Percentiles rank a stretch among this genome's conserved stretches.
These are phyloP conservation scores for Lampris incognitus DNA, from an alignment of 2,113 vertebrate species.

Conservation along the genomic window DNA sequence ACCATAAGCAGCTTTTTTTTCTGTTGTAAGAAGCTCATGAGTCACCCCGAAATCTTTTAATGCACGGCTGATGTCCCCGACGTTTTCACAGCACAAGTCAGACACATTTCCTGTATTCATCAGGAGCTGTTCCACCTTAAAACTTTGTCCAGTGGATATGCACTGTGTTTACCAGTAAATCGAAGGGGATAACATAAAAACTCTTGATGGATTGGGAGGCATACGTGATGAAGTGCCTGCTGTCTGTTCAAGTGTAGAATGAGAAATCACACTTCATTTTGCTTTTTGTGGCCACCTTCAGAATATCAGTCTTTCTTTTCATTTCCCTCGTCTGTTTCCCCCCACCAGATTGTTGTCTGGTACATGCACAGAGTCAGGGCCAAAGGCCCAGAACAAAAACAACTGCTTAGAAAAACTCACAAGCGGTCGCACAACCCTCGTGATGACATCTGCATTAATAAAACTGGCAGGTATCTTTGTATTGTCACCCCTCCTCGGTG, in stretches of 20 bases:
- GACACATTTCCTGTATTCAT: neutral
- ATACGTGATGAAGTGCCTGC: neutral
- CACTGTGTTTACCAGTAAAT: neutral
- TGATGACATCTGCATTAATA: slow-evolving; percentile 16
- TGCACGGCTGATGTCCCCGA: neutral
- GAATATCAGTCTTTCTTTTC: neutral
- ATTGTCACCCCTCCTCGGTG: neutral
- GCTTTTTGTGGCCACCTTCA: slow-evolving; percentile 16
- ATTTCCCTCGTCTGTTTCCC: slow-evolving; percentile 23
- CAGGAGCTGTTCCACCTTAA: neutral
- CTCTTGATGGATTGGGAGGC: neutral
- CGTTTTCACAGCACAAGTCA: neutral
- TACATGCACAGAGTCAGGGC: slow-evolving; percentile 16
- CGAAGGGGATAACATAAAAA: neutral
- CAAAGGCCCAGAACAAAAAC: slow-evolving; percentile 32
- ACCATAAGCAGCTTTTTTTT: slow-evolving; percentile 9
- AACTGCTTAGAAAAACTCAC: slow-evolving; percentile 15
- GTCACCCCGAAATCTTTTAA: neutral
- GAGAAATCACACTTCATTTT: slow-evolving; percentile 22
- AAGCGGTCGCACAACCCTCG: neutral
- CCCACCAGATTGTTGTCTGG: slow-evolving; percentile 36
- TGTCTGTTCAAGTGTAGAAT: slow-evolving; percentile 12
- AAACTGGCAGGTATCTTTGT: slow-evolving; percentile 49
- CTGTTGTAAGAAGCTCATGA: neutral
- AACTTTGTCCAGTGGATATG: neutral